Evolutionary conservation across 2,113 vertebrate genomes (phyloP).

Genomic region (Tyto alba): DNA sequence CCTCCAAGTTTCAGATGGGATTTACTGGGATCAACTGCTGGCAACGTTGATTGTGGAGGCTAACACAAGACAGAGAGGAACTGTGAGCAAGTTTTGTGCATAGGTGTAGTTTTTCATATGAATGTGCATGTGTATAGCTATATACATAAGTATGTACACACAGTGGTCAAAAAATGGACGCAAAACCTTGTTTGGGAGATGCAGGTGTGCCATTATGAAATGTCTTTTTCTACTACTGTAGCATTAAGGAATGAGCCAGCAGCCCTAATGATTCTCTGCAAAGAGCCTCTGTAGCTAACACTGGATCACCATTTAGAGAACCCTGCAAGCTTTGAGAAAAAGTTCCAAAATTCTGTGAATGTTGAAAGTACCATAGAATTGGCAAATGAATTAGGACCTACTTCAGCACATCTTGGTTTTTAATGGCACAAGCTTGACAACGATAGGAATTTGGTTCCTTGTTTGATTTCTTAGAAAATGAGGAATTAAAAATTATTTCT

Average conservation of each 20-base stretch:
- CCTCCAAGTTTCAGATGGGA: neutral
- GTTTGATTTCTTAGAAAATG: neutral
- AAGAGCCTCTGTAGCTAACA: neutral
- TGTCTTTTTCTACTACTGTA: neutral
- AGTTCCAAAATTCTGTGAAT: neutral
- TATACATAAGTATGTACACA: rapidly evolving
- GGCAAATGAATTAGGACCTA: neutral
- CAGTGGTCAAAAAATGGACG: neutral
- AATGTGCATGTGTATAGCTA: neutral
- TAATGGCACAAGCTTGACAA: neutral
- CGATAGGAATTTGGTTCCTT: neutral
- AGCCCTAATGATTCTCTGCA: neutral
- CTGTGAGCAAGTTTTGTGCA: neutral
- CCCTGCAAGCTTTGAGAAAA: neutral
- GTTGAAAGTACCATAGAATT: neutral
- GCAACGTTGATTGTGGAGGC: neutral
- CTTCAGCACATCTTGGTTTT: neutral
- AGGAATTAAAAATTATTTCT: neutral
- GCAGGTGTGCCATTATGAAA: neutral
- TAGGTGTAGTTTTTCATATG: neutral
- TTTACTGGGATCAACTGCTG: neutral
- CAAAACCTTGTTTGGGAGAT: neutral
- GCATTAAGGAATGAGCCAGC: neutral
- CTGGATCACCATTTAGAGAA: neutral
- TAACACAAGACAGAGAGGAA: neutral